These are phyloP conservation scores for Brachystomella parvula DNA, from an alignment of 1,140 invertebrate species.

Conservation along the genomic window DNA sequence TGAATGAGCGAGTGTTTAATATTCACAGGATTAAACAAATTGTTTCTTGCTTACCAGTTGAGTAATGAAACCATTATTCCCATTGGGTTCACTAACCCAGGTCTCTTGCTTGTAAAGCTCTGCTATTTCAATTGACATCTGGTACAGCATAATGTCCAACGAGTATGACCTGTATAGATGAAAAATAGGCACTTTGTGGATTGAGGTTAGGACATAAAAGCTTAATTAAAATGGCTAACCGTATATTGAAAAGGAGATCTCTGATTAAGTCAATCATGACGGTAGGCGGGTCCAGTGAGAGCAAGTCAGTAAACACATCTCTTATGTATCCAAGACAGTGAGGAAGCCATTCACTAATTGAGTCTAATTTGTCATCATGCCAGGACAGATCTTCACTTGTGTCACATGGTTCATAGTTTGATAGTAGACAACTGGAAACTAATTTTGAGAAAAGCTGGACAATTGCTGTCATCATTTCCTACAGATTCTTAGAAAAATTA, in stretches of 20 bases:
- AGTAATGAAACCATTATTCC: constrained; percentile 70
- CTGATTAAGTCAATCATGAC: constrained; percentile 75
- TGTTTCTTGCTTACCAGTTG: constrained; percentile 55
- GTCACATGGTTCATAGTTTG: background rate
- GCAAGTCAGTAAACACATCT: constrained; percentile 58
- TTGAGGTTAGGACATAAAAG: background rate
- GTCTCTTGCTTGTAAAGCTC: constrained; percentile 70
- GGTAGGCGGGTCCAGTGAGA: constrained; percentile 66
- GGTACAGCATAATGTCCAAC: constrained; percentile 73
- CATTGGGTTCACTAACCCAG: constrained; percentile 78
- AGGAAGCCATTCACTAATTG: constrained; percentile 59
- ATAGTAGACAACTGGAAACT: constrained; percentile 24
- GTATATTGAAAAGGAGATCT: constrained; percentile 74
- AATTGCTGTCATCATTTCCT: constrained; percentile 57
- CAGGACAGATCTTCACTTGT: constrained; percentile 24
- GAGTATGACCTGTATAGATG: constrained; percentile 61
- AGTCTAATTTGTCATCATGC: constrained; percentile 27
- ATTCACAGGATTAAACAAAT: background rate
- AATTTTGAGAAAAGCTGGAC: constrained; percentile 59
- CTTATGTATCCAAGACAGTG: constrained; percentile 65
- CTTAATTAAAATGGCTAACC: constrained; percentile 40
- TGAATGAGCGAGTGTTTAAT: background rate
- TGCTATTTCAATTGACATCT: constrained; percentile 69
- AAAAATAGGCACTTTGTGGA: background rate
- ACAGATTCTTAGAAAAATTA: constrained; percentile 26